These are phyloP conservation scores for Hyperopisus bebe DNA, from an alignment of 2,113 vertebrate species.

Conservation along the genomic window DNA sequence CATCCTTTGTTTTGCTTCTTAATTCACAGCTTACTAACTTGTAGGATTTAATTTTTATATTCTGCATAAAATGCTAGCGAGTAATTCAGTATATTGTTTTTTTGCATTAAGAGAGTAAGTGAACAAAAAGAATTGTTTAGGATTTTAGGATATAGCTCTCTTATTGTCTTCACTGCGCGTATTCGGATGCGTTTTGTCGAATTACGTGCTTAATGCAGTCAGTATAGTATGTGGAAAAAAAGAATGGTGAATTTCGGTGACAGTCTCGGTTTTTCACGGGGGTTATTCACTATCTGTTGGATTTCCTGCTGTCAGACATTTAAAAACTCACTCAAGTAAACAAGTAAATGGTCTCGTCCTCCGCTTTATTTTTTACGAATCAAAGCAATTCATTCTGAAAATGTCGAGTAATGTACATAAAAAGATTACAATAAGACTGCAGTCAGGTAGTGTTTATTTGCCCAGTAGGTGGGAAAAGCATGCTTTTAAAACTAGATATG, in stretches of 20 bases:
- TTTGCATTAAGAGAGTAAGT: conserved; percentile 2
- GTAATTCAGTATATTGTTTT: background rate
- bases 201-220: background rate
- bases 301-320: background rate
- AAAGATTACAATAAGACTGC: background rate
- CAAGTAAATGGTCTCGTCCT: background rate
- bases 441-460: background rate
- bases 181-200: background rate
- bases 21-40: background rate
- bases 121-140: background rate
- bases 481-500: background rate
- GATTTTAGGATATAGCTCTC: background rate
- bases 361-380: background rate
- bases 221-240: background rate
- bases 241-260: background rate
- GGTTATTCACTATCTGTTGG: conserved; percentile 19
- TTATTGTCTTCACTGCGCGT: background rate
- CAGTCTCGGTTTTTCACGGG: conserved; percentile 3
- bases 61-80: background rate
- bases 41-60: background rate
- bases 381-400: background rate
- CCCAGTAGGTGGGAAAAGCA: background rate
- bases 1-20: background rate
- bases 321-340: conserved; percentile 13
- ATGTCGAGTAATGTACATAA: background rate